Percentiles rank a stretch among this genome's conserved stretches.
Evolutionary conservation across 1,140 invertebrate species (phyloP).

Genomic region (Leptopilina boulardi): DNA sequence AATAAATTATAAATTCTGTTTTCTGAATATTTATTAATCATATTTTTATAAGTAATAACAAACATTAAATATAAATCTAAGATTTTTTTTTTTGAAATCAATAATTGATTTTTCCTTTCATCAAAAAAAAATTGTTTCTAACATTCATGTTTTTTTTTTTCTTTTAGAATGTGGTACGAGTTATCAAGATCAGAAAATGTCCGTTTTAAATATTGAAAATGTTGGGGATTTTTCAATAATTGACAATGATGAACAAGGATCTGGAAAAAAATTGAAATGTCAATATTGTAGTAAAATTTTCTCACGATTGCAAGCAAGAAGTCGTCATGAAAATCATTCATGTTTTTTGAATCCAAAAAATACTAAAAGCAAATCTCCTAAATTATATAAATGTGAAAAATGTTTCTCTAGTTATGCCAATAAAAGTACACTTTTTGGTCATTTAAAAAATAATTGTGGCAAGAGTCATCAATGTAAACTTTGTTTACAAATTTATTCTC

Average conservation of each 20-base stretch:
- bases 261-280: background rate
- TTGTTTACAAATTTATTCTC: background rate
- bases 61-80: background rate
- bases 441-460: background rate
- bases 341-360: background rate
- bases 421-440: background rate
- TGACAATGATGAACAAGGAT: background rate
- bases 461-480: background rate
- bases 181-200: background rate
- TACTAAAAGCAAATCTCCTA: background rate
- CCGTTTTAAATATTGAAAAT: background rate
- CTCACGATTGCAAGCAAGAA: background rate
- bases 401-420: background rate
- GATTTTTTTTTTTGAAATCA: background rate
- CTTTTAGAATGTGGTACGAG: background rate
- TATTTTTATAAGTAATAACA: no score
- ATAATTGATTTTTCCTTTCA: no score
- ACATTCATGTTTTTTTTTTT: background rate
- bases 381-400: background rate
- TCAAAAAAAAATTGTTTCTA: background rate
- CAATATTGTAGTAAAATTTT: background rate
- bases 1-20: no score
- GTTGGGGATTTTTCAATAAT: background rate
- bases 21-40: no score
- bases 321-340: background rate